Conservation (phyloP, 2,888 invertebrate species). For the Cataglyphis cursor region DNA sequence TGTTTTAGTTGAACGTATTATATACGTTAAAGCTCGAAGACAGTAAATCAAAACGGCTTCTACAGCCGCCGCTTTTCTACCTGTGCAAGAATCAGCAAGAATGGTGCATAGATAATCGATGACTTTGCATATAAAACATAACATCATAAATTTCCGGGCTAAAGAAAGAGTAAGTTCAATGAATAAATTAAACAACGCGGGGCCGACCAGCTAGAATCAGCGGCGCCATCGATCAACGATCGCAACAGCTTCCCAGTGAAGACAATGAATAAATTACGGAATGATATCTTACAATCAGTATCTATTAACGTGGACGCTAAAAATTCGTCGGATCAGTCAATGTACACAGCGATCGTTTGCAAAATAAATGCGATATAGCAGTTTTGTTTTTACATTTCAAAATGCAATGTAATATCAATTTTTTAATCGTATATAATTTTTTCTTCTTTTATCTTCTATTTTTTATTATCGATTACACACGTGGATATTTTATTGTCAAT, state of each 20-base stretch:
- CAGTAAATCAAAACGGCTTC: constrained; percentile 37
- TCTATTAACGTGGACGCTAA: constrained; percentile 39
- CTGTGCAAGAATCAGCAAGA: constrained; percentile 37
- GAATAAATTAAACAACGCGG: constrained; percentile 48
- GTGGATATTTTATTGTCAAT: not conserved
- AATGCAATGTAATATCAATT: not conserved
- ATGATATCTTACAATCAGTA: constrained; percentile 38
- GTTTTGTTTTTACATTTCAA: not conserved
- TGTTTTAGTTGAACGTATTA: too few relatives aligned
- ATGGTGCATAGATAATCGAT: constrained; percentile 43
- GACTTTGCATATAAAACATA: constrained; percentile 48
- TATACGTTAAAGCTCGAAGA: constrained; percentile 35
- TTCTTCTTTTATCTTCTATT: not conserved
- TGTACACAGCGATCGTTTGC: not conserved
- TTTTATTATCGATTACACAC: constrained; percentile 36
- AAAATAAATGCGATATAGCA: constrained; percentile 23
- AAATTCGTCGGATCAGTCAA: constrained; percentile 18
- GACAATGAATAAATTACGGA: constrained; percentile 52
- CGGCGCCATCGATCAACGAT: constrained; percentile 51
- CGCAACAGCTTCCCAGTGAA: constrained; percentile 37
- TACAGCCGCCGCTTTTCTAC: constrained; percentile 20
- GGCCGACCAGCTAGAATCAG: constrained; percentile 25
- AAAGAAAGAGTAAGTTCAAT: constrained; percentile 42
- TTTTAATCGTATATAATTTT: constrained; percentile 9
- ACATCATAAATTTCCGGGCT: constrained; percentile 27